phyloP scores from a whole-genome alignment of 2,888 invertebrate genomes.

The Unio delphinus region DNA sequence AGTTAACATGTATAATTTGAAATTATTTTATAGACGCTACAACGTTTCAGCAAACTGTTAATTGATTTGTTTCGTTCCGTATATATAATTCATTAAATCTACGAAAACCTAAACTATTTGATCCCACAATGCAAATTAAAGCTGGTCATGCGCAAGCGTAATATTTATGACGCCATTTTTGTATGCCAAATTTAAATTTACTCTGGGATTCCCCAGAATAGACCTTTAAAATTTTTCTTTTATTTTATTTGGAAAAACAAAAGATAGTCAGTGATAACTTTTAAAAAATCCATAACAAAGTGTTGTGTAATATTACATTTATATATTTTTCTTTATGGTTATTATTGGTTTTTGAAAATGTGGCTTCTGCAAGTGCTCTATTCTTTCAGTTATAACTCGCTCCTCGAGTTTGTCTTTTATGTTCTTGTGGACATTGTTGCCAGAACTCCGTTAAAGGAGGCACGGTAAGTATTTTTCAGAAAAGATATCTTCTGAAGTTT shows the following conservation, averaged over 20 bases:
- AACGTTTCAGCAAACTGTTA: no score
- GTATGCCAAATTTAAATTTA: constrained; percentile 43
- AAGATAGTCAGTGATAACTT: no score
- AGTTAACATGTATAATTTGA: no score
- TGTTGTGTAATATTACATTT: no score
- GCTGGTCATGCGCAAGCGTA: constrained; percentile 24
- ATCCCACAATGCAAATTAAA: constrained; percentile 2
- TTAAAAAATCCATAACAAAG: no score
- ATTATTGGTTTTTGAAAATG: not conserved
- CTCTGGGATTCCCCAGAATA: constrained; percentile 8
- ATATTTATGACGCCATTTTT: constrained; percentile 43
- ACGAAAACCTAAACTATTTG: no score
- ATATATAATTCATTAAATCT: no score
- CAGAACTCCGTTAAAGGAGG: constrained; percentile 53
- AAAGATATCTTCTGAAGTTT: not conserved
- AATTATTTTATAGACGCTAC: no score
- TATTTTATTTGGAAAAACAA: no score
- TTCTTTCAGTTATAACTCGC: constrained; percentile 33
- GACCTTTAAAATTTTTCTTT: not conserved
- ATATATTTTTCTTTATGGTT: no score
- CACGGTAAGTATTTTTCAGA: constrained; percentile 43
- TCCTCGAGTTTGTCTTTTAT: constrained; percentile 55
- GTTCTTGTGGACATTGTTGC: constrained; percentile 56
- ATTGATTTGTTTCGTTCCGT: no score
- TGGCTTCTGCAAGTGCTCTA: constrained; percentile 28